Evolutionary conservation across 2,113 vertebrate genomes (phyloP).

Genomic region (Sigmodon hispidus): DNA sequence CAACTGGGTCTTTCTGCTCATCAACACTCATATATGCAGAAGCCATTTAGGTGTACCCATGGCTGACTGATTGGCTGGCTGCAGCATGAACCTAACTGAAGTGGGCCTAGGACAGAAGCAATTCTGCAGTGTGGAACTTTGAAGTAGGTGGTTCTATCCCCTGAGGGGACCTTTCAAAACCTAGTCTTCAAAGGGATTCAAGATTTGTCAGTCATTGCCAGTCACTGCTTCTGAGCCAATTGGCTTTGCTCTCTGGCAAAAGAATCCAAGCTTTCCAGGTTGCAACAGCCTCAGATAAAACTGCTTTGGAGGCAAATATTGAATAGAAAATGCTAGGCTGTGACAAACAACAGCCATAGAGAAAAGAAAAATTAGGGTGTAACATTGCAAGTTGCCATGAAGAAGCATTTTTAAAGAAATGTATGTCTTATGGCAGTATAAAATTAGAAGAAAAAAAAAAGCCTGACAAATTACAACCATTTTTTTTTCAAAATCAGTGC

Average conservation of each 20-base stretch:
- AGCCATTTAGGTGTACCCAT: not conserved
- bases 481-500: constrained; percentile 16
- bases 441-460: not conserved
- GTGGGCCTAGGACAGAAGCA: not conserved
- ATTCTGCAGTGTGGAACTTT: not conserved
- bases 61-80: not conserved
- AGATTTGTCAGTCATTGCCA: not conserved
- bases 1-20: not conserved
- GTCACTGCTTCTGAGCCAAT: not conserved
- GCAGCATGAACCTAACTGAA: not conserved
- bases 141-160: not conserved
- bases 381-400: not conserved
- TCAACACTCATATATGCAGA: not conserved
- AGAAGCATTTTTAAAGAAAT: not conserved
- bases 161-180: not conserved
- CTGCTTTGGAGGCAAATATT: not conserved
- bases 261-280: not conserved
- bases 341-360: not conserved
- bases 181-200: not conserved
- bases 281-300: not conserved
- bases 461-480: not conserved
- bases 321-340: not conserved
- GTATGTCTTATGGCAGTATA: not conserved
- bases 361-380: not conserved
- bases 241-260: constrained; percentile 11